Evolutionary conservation across 1,140 invertebrate species (phyloP), one percentile per base, ranked within the genome.

Genomic region (Brachionus rubens): DNA sequence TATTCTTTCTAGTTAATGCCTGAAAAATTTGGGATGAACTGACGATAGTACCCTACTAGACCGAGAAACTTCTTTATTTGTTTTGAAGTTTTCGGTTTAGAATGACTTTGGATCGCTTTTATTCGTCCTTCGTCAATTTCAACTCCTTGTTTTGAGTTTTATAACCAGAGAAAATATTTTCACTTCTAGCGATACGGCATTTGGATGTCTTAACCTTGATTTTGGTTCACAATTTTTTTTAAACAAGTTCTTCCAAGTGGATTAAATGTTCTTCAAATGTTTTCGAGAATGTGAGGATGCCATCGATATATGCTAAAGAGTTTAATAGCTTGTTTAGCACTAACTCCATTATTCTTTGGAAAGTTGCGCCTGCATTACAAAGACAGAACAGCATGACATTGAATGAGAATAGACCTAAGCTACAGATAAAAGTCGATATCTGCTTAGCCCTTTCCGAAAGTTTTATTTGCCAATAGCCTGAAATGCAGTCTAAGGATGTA

Each of bases 341-440:
- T 16, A 80, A 26, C 77, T 86, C 79, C 33, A 88, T 86, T 14
- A 83, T 82, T 5, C 86, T 70, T 79, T 87, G 84, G 76, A 87
- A 88, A 10, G 81, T 79, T 10, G 80, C 77, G 5, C 81, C 80
- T n/a, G 82, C 80, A 78, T 85, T 86, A 2, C 76, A 76, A 1
- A 86, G 72, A 28, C 86, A 86, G 77, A 86, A 86, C 12, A 81
- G 82, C 80, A 87, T 30, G 10, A 24, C 28, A 6, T 30, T 43
- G n/a, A 76, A 76, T 76, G 16, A 16, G 21, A 30, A 76, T 7
- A 46, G 24, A 16, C 52, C 52, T 43, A 26, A 5, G 14, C 24
- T 28, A 7, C 41, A 28, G 21, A 30, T 16, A 30, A 75, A 75
- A 40, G 82, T 75, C 6, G 77, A 79, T 62, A 80, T 82, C 12